A percentile compares a stretch with the other conserved stretches of the same genome.
Evolutionary conservation across 2,797 vertebrate species (phyloP).

Genomic region (Aphelocoma californica): DNA sequence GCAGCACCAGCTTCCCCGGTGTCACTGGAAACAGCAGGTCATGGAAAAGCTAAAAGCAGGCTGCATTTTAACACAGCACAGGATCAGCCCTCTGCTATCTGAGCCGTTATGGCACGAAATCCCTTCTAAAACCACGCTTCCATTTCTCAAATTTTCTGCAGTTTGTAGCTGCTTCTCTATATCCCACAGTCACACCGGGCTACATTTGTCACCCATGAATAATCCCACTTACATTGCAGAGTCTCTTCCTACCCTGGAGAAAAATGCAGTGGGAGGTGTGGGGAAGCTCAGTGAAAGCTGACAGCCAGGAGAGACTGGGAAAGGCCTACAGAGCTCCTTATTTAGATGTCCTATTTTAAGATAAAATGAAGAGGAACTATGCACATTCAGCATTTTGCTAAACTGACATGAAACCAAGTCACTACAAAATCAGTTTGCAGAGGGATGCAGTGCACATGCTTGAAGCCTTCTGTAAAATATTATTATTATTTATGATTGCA

Average conservation of each 20-base stretch:
- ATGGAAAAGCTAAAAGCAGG: neutral
- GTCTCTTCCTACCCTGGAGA: conserved; percentile 61
- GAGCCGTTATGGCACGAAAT: neutral
- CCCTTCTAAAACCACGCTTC: neutral
- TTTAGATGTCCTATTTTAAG: conserved; percentile 68
- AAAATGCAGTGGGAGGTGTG: conserved; percentile 68
- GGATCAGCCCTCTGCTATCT: neutral
- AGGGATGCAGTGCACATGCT: neutral
- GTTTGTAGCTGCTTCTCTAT: conserved; percentile 46
- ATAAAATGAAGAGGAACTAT: conserved; percentile 53
- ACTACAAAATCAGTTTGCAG: conserved; percentile 45
- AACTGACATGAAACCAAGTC: conserved; percentile 57
- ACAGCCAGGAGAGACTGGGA: conserved; percentile 67
- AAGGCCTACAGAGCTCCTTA: conserved; percentile 58
- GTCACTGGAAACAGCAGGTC: neutral
- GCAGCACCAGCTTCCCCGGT: neutral
- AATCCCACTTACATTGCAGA: conserved; percentile 62
- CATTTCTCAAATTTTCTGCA: conserved; percentile 6
- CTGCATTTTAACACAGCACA: neutral
- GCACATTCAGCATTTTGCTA: conserved; percentile 66
- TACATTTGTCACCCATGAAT: conserved; percentile 65
- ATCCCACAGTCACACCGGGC: conserved; percentile 12
- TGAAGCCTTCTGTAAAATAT: neutral
- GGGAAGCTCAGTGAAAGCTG: conserved; percentile 70
- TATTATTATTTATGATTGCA: neutral